Evolutionary conservation across 2,797 vertebrate genomes (phyloP), one percentile per base, ranked within the genome.

Genomic region (Danio albolineatus): DNA sequence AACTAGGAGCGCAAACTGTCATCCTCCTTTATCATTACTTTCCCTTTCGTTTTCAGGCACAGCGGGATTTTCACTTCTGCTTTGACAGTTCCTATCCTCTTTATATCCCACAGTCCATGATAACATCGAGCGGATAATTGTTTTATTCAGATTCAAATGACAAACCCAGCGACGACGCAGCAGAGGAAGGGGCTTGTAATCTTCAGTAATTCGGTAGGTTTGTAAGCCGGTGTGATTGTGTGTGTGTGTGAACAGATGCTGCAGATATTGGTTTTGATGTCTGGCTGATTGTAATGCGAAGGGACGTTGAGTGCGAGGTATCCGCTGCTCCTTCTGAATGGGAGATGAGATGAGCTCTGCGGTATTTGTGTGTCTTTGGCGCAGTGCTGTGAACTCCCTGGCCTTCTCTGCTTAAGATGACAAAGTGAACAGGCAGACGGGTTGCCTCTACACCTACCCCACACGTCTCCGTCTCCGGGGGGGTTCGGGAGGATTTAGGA

Each of bases 121-220:
- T 71, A 71, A 41, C 66, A 71, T 71, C 56, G 60, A 70, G 17
- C 13, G 71, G 77, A 79, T 79, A 79, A 79, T 79, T 79, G 67
- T 79, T 79, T 79, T 62, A 79, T 72, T 79, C 67, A 44, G 57
- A 79, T 72, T 53, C 39, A 72, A 44, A 62, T 71, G 66, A 79
- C 67, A 62, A 72, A 19, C 12, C 10, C 12, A 76, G 39, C 0
- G n/a, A 19, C 62, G 65, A n/a, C 38, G 54, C 13, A 13, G 36
- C 4, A 0, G 54, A 71, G 54, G 54, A 70, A 70, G 28, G 44
- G 54, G 65, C 57, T 61, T 54, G 57, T 54, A 79, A 72, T 79
- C 67, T 71, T 64, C 14, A 2, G 57, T 72, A 72, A 71, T 79
- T 41, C 67, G 62, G 66, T 36, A 53, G 66, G 28, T 71, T 78